phyloP scores from a whole-genome alignment of 2,888 invertebrate species.

The Rhagonycha fulva region DNA sequence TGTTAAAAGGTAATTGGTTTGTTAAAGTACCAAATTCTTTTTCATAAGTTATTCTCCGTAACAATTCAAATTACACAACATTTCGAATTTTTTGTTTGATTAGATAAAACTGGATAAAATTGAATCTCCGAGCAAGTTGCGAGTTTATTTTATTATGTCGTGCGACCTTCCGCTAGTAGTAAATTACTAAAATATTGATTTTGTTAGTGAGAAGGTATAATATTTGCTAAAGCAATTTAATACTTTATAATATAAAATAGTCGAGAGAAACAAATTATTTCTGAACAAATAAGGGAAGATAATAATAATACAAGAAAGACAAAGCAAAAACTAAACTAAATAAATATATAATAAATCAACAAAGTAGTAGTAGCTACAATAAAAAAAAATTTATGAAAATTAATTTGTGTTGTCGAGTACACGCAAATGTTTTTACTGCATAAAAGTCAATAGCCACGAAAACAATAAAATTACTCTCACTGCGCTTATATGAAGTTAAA shows the following conservation, averaged over 20 bases:
- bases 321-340: neutral
- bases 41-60: too few species aligned
- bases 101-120: too few species aligned
- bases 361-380: neutral
- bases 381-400: neutral
- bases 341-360: neutral
- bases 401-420: neutral
- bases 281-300: neutral
- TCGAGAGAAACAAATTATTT: neutral
- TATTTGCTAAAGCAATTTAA: too few species aligned
- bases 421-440: neutral
- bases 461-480: constrained; percentile 41
- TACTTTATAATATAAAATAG: neutral
- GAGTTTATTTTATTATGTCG: neutral
- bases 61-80: too few species aligned
- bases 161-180: too few species aligned
- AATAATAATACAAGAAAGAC: neutral
- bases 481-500: constrained; percentile 40
- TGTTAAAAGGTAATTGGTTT: too few species aligned
- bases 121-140: neutral
- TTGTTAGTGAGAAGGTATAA: too few species aligned
- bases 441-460: constrained; percentile 29
- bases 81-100: too few species aligned
- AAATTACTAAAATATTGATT: too few species aligned
- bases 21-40: too few species aligned